Evolutionary conservation across 2,797 vertebrate genomes (phyloP).

Genomic region (Cyprinodon diabolis): DNA sequence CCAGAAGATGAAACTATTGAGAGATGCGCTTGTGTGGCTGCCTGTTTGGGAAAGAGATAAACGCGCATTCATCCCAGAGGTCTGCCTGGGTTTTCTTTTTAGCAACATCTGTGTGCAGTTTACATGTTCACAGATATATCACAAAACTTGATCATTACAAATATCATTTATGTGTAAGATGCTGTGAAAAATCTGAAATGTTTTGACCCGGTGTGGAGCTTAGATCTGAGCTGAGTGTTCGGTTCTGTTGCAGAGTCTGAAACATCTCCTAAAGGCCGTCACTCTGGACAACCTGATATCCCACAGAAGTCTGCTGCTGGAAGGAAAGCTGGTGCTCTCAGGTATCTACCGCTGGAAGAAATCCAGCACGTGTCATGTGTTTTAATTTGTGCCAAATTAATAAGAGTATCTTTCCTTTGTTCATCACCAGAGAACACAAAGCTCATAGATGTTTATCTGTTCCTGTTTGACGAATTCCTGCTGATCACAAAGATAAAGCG

Average conservation of each 20-base stretch:
- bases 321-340: constrained; percentile 85
- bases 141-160: not conserved
- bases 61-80: constrained; percentile 89
- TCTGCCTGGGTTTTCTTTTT: constrained; percentile 48
- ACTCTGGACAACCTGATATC: constrained; percentile 88
- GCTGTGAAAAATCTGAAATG: too few species aligned
- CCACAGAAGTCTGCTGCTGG: constrained; percentile 85
- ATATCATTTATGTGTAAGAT: constrained; percentile 12
- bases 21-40: constrained; percentile 90
- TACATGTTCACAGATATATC: not conserved
- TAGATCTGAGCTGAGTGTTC: not conserved
- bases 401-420: constrained; percentile 12
- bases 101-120: not conserved
- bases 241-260: constrained; percentile 81
- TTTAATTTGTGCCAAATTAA: constrained; percentile 5
- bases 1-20: constrained; percentile 89
- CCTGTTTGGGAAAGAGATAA: constrained; percentile 92
- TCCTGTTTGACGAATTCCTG: constrained; percentile 93
- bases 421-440: constrained; percentile 81
- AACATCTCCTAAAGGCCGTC: constrained; percentile 87
- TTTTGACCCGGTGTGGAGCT: not conserved
- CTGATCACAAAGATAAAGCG: constrained; percentile 91
- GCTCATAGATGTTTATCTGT: constrained; percentile 86
- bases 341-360: constrained; percentile 74
- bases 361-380: not conserved